phyloP scores from a whole-genome alignment of 2,888 invertebrate species.

The Gymnoscelis rufifasciata region DNA sequence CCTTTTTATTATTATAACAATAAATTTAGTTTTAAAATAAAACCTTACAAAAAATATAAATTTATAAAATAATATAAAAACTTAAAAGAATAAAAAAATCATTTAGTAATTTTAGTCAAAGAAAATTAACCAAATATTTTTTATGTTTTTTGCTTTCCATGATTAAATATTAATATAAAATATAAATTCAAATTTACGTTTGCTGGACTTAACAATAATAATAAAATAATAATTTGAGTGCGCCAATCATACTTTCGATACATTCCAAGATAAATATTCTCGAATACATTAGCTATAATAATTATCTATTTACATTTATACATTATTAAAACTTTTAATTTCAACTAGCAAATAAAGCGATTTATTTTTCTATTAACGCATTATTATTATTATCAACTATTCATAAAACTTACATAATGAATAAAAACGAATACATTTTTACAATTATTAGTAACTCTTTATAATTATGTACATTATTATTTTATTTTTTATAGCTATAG shows the following conservation, averaged over 20 bases:
- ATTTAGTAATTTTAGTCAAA: too few species aligned
- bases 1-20: too few species aligned
- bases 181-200: too few species aligned
- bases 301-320: constrained; percentile 35
- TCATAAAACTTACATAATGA: constrained; percentile 19
- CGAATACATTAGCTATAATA: constrained; percentile 4
- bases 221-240: neutral
- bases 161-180: too few species aligned
- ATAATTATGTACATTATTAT: constrained; percentile 19
- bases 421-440: constrained; percentile 28
- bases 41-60: too few species aligned
- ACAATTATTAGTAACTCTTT: constrained; percentile 22
- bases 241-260: constrained; percentile 19
- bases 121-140: too few species aligned
- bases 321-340: constrained; percentile 28
- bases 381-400: constrained; percentile 19
- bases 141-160: too few species aligned
- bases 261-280: too few species aligned
- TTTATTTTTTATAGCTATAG: neutral
- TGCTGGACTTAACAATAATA: neutral
- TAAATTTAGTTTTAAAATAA: too few species aligned
- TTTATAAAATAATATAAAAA: too few species aligned
- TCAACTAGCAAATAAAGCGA: constrained; percentile 31
- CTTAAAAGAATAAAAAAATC: too few species aligned
- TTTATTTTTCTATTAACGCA: constrained; percentile 19